Conservation (phyloP, 2,888 invertebrate genomes). For the Colletes collaris region DNA sequence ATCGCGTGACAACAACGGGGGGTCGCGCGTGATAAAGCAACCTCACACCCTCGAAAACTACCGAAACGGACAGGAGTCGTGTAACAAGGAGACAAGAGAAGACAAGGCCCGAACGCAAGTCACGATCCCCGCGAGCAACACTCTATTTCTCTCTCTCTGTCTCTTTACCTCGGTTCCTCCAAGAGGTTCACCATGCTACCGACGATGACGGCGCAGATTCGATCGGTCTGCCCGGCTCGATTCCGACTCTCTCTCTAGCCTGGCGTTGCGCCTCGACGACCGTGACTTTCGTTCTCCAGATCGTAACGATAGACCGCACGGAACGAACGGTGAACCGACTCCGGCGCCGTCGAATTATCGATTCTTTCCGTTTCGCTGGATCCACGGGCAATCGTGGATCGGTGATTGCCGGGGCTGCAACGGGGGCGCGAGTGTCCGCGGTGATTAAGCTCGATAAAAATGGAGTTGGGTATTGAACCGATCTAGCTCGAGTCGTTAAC, state of each 20-base stretch:
- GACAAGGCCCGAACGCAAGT: constrained; percentile 63
- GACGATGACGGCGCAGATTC: constrained; percentile 71
- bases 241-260: constrained; percentile 35
- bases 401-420: neutral
- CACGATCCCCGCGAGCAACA: constrained; percentile 52
- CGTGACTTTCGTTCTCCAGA: constrained; percentile 62
- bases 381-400: constrained; percentile 2
- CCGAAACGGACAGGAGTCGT: constrained; percentile 70
- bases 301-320: constrained; percentile 53
- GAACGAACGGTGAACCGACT: constrained; percentile 43
- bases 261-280: constrained; percentile 27
- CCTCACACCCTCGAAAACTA: constrained; percentile 66
- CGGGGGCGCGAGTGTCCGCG: too few species aligned
- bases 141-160: neutral
- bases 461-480: too few species aligned
- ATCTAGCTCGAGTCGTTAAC: too few species aligned
- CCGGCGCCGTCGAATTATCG: constrained; percentile 59
- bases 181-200: constrained; percentile 71
- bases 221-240: constrained; percentile 39
- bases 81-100: constrained; percentile 65
- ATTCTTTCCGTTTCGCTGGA: constrained; percentile 41
- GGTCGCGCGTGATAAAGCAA: constrained; percentile 73
- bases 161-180: neutral
- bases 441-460: too few species aligned
- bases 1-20: constrained; percentile 81